Percentiles rank a stretch among this genome's conserved stretches.
Evolutionary conservation across 2,113 vertebrate genomes (phyloP).

Genomic region (Thunnus maccoyii): DNA sequence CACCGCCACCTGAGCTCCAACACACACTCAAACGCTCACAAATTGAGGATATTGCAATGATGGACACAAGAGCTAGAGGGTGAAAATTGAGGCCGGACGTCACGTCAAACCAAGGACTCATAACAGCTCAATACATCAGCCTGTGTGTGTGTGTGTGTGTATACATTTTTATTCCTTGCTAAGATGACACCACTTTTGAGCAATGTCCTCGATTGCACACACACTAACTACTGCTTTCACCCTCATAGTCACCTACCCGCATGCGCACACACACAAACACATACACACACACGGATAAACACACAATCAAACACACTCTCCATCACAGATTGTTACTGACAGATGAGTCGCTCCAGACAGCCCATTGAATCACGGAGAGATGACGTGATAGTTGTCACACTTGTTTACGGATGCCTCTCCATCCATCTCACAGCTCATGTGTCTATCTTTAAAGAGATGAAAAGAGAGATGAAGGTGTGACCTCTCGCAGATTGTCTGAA

Average conservation of each 20-base stretch:
- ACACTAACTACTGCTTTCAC: background rate
- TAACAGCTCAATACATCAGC: conserved; percentile 66
- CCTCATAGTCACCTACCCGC: background rate
- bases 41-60: conserved; percentile 50
- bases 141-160: conserved; percentile 29
- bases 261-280: background rate
- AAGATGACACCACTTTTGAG: conserved; percentile 36
- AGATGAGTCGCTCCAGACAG: conserved; percentile 44
- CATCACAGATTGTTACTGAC: conserved; percentile 45
- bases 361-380: conserved; percentile 23
- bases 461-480: conserved; percentile 42
- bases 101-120: conserved; percentile 67
- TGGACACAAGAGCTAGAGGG: conserved; percentile 64
- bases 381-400: conserved; percentile 48
- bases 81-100: conserved; percentile 75
- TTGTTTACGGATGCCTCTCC: conserved; percentile 57
- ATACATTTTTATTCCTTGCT: conserved; percentile 9
- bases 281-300: background rate
- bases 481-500: conserved; percentile 42
- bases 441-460: conserved; percentile 37
- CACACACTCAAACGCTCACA: conserved; percentile 40
- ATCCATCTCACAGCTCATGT: conserved; percentile 37
- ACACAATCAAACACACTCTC: conserved; percentile 28
- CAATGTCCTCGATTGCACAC: background rate
- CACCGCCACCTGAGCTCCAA: conserved; percentile 15